phyloP scores from a whole-genome alignment of 2,113 vertebrate genomes.

The Ivindomyrus marchei region DNA sequence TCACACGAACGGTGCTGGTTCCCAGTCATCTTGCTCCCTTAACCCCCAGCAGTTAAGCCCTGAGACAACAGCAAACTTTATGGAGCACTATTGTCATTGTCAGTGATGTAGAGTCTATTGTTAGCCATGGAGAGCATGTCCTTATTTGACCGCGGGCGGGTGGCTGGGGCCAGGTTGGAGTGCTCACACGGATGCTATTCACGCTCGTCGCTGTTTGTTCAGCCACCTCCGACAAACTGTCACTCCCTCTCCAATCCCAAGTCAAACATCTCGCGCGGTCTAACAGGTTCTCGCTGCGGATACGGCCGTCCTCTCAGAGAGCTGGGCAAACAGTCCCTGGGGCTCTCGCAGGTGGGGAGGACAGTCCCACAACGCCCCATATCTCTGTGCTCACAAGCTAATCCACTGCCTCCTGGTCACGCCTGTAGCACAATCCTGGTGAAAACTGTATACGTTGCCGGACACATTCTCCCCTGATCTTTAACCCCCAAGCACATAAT shows the following conservation, averaged over 20 bases:
- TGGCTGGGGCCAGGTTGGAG: background rate
- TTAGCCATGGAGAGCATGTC: conserved; percentile 45
- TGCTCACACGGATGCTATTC: conserved; percentile 24
- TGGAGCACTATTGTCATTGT: background rate
- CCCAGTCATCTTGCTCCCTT: background rate
- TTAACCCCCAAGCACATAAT: conserved; percentile 19
- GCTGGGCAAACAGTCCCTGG: background rate
- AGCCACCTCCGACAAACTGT: conserved; percentile 45
- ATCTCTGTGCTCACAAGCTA: background rate
- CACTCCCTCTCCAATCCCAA: conserved; percentile 33
- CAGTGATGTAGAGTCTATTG: background rate
- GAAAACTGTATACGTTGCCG: background rate
- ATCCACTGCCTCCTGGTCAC: background rate
- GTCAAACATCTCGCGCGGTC: conserved; percentile 42
- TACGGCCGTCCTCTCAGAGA: background rate
- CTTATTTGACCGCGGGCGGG: conserved; percentile 4
- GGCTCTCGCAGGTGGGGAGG: background rate
- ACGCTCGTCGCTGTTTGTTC: conserved; percentile 57
- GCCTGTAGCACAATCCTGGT: background rate
- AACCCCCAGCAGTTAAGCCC: background rate
- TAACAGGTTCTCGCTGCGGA: conserved; percentile 27
- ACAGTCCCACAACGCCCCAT: background rate
- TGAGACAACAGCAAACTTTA: background rate
- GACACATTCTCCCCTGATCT: background rate
- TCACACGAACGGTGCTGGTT: background rate